Evolutionary conservation across 2,888 invertebrate genomes (phyloP).

Genomic region (Geophilus truncorum): DNA sequence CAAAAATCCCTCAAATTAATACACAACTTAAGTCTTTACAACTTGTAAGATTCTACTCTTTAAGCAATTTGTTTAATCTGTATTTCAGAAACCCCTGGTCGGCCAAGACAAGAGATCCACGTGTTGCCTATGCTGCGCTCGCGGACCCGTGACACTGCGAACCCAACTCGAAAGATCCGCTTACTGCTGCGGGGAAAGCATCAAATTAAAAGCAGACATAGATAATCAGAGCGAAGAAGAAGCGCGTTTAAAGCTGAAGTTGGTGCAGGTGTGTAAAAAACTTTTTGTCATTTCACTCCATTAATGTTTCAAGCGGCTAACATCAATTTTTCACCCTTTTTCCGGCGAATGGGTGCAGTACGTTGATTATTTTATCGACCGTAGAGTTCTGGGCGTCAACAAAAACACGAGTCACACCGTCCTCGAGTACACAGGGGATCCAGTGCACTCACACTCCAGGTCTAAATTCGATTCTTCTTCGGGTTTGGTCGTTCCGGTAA

Average conservation of each 20-base stretch:
- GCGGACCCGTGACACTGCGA: constrained; percentile 62
- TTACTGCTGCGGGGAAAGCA: constrained; percentile 67
- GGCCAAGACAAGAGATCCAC: constrained; percentile 60
- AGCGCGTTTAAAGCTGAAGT: constrained; percentile 56
- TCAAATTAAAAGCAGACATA: constrained; percentile 63
- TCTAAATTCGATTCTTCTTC: constrained; percentile 64
- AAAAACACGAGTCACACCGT: constrained; percentile 65
- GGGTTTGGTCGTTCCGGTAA: constrained; percentile 63
- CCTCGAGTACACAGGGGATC: constrained; percentile 64
- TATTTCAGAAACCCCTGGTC: constrained; percentile 59
- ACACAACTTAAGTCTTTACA: too few species aligned
- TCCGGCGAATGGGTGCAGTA: constrained; percentile 51
- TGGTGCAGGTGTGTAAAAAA: constrained; percentile 53
- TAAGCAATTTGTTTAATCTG: neutral
- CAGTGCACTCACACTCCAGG: constrained; percentile 58
- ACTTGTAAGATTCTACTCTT: too few species aligned
- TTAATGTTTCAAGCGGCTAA: neutral
- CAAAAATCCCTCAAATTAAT: neutral
- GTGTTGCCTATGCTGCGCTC: constrained; percentile 68
- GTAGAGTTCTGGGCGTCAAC: constrained; percentile 65
- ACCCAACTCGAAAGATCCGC: constrained; percentile 66
- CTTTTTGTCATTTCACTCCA: neutral
- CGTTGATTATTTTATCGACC: constrained; percentile 69
- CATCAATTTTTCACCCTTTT: constrained; percentile 20
- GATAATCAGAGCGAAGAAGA: constrained; percentile 63